These are phyloP conservation scores for Microcebus lehilahytsara DNA, from an alignment of 2,113 vertebrate genomes.

Conservation along the genomic window DNA sequence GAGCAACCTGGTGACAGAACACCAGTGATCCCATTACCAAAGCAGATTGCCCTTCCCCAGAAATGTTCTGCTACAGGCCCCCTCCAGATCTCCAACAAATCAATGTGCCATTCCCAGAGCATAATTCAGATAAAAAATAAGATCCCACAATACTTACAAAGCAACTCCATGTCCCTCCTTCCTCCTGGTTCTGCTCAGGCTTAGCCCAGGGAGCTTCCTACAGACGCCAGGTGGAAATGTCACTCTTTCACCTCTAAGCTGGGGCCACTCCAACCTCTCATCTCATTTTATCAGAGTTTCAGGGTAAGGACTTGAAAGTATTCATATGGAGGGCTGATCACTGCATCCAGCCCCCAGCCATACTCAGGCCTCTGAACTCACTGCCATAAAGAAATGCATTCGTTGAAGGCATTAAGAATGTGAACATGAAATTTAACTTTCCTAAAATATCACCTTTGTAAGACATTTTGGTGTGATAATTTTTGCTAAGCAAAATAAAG, in stretches of 20 bases:
- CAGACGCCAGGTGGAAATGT: rapidly evolving
- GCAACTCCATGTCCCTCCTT: background rate
- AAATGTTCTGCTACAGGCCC: rapidly evolving
- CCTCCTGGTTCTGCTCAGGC: background rate
- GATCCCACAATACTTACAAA: too few relatives aligned
- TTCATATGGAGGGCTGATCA: rapidly evolving
- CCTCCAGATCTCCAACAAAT: rapidly evolving
- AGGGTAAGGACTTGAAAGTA: background rate
- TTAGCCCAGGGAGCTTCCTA: background rate
- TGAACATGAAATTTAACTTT: background rate
- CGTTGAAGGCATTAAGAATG: rapidly evolving
- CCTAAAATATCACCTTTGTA: background rate
- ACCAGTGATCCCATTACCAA: rapidly evolving
- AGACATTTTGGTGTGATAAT: background rate
- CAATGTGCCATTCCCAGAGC: rapidly evolving
- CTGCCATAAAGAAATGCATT: background rate
- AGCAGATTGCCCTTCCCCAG: background rate
- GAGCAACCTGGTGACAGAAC: background rate
- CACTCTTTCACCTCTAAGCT: background rate
- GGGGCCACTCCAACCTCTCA: background rate
- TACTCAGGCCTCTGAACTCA: background rate
- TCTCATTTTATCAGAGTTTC: background rate
- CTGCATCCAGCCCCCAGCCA: rapidly evolving
- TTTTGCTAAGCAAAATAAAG: background rate
- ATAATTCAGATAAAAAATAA: background rate